Evolutionary conservation across 2,113 vertebrate genomes (phyloP), one percentile per base, ranked within the genome.

Genomic region (Carollia perspicillata): DNA sequence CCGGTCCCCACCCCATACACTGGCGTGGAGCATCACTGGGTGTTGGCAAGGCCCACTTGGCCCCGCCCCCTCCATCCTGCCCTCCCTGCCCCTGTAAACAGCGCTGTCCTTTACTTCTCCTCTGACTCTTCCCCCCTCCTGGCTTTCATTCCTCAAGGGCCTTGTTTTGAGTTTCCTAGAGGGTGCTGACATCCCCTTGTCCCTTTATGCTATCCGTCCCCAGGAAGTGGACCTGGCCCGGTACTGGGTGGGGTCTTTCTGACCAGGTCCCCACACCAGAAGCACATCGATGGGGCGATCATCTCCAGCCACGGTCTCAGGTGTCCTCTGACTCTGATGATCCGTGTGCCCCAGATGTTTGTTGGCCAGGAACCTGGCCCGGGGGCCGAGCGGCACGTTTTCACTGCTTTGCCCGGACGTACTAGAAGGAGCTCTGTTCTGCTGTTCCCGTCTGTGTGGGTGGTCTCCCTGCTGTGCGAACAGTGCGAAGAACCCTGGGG

Each of bases 11-110:
- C 12, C 72, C 14, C 12, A 3, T 20, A 11, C 53, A 35, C 30
- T 9, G 18, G 53, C 35, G 0, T 13, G 53, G 35, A 63, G 28
- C 2, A 6, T 18, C 30, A 8, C 20, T 17, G 44, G 22, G 28
- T 18, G 11, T 42, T 26, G 28, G 22, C 12, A 6, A 35, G 33
- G 11, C 4, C n/a, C 13, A 0, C 33, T 37, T 74, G 2, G 28
- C 60, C 60, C 28, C 26, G 1, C 23, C 28, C 26, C 60, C 28
- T 63, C 28, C 2, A 8, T 20, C 8, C 4, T 0, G 0, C 2
- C 9, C 23, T n/a, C 42, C 37, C 18, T 44, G 3, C 13, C 4
- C 4, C 60, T 16, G 14, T 5, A 17, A 11, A 5, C 28, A 51
- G 33, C 18, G 8, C n/a, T 35, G 1, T 55, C 78, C 37, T 74